Evolutionary conservation across 2,888 invertebrate species (phyloP).

Genomic region (Platynereis dumerilii): DNA sequence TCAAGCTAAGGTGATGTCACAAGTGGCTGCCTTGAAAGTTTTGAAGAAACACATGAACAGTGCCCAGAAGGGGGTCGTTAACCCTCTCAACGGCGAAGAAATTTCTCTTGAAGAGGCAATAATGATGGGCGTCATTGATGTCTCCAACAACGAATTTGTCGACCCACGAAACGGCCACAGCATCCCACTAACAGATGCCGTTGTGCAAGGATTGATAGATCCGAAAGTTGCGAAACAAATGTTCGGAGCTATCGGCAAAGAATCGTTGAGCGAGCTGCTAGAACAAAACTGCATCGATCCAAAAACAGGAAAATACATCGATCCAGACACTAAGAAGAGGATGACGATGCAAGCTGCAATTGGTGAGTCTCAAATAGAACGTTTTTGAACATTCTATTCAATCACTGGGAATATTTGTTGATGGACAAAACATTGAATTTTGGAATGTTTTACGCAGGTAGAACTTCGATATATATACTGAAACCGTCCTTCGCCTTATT

Average conservation of each 20-base stretch:
- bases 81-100: conserved; percentile 78
- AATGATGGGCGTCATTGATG: conserved; percentile 45
- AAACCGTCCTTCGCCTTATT: too few relatives aligned
- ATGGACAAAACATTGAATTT: too few relatives aligned
- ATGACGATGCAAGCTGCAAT: conserved; percentile 76
- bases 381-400: conserved; percentile 48
- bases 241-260: conserved; percentile 57
- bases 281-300: conserved; percentile 60
- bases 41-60: conserved; percentile 43
- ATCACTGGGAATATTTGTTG: conserved; percentile 46
- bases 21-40: conserved; percentile 43
- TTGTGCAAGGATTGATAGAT: conserved; percentile 30
- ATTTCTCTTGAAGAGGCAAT: conserved; percentile 67
- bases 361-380: conserved; percentile 49
- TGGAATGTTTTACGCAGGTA: too few relatives aligned
- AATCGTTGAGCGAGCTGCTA: conserved; percentile 59
- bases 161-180: conserved; percentile 20
- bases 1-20: conserved; percentile 42
- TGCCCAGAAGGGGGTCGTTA: conserved; percentile 67
- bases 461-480: too few relatives aligned
- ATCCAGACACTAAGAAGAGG: conserved; percentile 57
- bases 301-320: conserved; percentile 63
- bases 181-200: conserved; percentile 49
- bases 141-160: conserved; percentile 22
- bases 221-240: conserved; percentile 40